Percentiles rank a stretch among this genome's conserved stretches.
Evolutionary conservation across 2,113 vertebrate genomes (phyloP).

Genomic region (Aspiorhynchus laticeps): DNA sequence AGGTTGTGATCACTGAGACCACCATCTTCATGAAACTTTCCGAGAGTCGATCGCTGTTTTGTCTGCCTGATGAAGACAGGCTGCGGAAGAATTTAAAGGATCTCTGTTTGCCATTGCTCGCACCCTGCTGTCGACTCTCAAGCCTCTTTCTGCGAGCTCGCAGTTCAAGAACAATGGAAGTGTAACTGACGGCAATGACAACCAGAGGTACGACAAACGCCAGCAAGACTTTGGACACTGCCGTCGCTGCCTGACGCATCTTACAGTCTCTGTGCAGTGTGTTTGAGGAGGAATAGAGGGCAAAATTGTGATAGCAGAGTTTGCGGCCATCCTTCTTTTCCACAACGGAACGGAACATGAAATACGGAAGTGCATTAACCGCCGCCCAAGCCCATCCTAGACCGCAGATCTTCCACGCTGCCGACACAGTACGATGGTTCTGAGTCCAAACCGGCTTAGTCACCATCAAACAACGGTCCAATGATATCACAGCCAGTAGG

Average conservation of each 20-base stretch:
- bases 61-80: not conserved
- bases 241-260: conserved; percentile 69
- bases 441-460: conserved; percentile 87
- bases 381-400: conserved; percentile 81
- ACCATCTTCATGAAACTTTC: conserved; percentile 87
- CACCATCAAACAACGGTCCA: conserved; percentile 86
- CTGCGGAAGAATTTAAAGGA: not conserved
- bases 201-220: conserved; percentile 83
- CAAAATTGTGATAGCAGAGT: conserved; percentile 80
- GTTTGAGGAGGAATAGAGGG: conserved; percentile 59
- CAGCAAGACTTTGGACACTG: conserved; percentile 77
- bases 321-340: conserved; percentile 54
- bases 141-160: conserved; percentile 73
- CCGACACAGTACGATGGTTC: conserved; percentile 79
- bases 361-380: conserved; percentile 79
- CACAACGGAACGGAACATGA: conserved; percentile 81
- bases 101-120: not conserved
- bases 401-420: conserved; percentile 75
- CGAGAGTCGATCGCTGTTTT: conserved; percentile 57
- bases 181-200: conserved; percentile 82
- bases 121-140: conserved; percentile 46
- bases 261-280: conserved; percentile 58
- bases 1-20: conserved; percentile 81
- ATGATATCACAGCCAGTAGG: conserved; percentile 85
- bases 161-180: conserved; percentile 76